phyloP scores from a whole-genome alignment of 2,888 invertebrate species.

The Horisme vitalbata region DNA sequence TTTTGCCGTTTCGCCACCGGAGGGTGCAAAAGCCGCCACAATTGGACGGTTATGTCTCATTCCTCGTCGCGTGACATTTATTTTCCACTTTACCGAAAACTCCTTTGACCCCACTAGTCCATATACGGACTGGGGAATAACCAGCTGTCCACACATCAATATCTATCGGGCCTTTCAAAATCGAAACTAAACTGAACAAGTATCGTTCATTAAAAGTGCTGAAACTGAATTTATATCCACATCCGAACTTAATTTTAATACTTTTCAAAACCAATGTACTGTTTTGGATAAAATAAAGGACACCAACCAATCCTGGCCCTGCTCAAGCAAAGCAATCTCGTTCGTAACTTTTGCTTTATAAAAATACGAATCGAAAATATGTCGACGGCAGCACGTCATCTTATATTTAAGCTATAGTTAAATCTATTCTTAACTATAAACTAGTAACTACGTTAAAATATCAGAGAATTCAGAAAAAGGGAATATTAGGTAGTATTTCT shows the following conservation, averaged over 20 bases:
- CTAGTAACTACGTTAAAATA: constrained; percentile 79
- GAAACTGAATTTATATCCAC: constrained; percentile 24
- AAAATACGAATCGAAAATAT: constrained; percentile 83
- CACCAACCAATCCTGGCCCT: constrained; percentile 63
- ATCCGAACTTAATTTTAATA: constrained; percentile 16
- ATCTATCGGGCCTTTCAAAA: constrained; percentile 64
- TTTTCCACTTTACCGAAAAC: constrained; percentile 27
- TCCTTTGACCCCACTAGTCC: constrained; percentile 16
- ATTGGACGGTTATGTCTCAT: constrained; percentile 78
- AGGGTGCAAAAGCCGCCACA: constrained; percentile 78
- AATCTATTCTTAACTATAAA: constrained; percentile 75
- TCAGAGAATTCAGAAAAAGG: constrained; percentile 82
- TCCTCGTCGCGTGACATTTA: constrained; percentile 68
- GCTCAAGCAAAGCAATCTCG: constrained; percentile 80
- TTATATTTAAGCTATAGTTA: constrained; percentile 77
- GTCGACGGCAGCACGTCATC: constrained; percentile 76
- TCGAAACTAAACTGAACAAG: constrained; percentile 45
- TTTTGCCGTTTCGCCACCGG: constrained; percentile 64
- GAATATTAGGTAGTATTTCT: constrained; percentile 77
- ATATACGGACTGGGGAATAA: constrained; percentile 20
- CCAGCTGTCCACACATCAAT: constrained; percentile 47
- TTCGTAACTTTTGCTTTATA: constrained; percentile 82
- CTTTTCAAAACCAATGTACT: neutral
- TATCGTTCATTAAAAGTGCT: constrained; percentile 34
- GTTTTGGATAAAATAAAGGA: constrained; percentile 35